Percentiles rank a stretch among this genome's conserved stretches.
Evolutionary conservation across 2,888 invertebrate genomes (phyloP).

Genomic region (Stegophylla sp.): DNA sequence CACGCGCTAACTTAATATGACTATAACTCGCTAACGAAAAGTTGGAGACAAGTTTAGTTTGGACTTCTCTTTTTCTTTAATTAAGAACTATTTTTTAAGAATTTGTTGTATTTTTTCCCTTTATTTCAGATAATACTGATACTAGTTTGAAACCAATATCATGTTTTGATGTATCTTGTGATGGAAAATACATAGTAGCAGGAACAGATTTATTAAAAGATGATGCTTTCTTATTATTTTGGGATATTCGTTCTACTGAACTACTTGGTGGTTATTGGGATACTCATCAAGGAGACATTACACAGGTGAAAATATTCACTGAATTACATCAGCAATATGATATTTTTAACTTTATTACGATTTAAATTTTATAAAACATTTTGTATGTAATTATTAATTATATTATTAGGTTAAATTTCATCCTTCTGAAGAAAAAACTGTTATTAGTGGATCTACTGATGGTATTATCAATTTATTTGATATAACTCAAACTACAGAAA

Average conservation of each 20-base stretch:
- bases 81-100: neutral
- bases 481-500: conserved; percentile 75
- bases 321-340: neutral
- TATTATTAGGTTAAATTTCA: conserved; percentile 74
- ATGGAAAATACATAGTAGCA: conserved; percentile 75
- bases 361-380: neutral
- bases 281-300: conserved; percentile 82
- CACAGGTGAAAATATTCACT: conserved; percentile 67
- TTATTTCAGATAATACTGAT: conserved; percentile 62
- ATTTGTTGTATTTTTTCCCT: neutral
- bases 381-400: neutral
- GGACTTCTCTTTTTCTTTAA: neutral
- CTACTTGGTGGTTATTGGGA: conserved; percentile 83
- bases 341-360: neutral
- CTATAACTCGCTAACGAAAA: conserved; percentile 4
- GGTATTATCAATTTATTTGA: conserved; percentile 86
- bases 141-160: conserved; percentile 69
- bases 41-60: conserved; percentile 12
- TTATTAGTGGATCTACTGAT: conserved; percentile 82
- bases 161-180: conserved; percentile 78
- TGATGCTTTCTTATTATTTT: conserved; percentile 80
- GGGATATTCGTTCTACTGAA: conserved; percentile 72
- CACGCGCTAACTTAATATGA: neutral
- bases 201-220: conserved; percentile 76
- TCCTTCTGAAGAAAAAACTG: conserved; percentile 70